Percentiles rank a stretch among this genome's conserved stretches.
Conservation (phyloP, 1,140 invertebrate genomes). For the Ganaspis sp. region DNA sequence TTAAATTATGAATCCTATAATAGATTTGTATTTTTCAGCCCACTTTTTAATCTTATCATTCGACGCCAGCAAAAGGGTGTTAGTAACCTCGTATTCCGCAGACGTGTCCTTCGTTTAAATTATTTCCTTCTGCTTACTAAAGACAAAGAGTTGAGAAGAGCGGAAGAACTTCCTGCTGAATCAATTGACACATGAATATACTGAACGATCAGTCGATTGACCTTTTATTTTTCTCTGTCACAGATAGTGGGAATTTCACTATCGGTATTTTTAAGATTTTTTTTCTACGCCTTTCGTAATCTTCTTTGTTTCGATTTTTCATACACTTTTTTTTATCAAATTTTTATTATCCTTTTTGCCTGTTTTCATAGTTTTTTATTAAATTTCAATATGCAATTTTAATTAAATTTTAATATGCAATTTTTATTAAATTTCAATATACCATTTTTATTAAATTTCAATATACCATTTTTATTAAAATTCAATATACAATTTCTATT, state of each 20-base stretch:
- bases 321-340: no score
- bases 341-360: no score
- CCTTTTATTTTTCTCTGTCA: slow-evolving; percentile 9
- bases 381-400: no score
- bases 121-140: neutral
- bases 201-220: neutral
- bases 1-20: slow-evolving; percentile 23
- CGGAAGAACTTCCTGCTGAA: slow-evolving; percentile 23
- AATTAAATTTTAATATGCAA: no score
- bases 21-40: slow-evolving; percentile 15
- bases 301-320: no score
- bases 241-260: neutral
- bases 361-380: no score
- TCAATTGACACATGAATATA: slow-evolving; percentile 24
- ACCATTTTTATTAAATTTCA: no score
- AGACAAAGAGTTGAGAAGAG: slow-evolving; percentile 18
- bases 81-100: slow-evolving; percentile 1
- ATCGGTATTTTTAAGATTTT: no score
- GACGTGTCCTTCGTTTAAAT: slow-evolving; percentile 30
- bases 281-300: no score
- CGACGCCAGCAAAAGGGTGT: neutral
- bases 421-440: no score
- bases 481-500: no score
- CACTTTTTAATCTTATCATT: slow-evolving; percentile 23
- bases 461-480: no score